Evolutionary conservation across 2,888 invertebrate genomes (phyloP).

Genomic region (Patella pellucida): DNA sequence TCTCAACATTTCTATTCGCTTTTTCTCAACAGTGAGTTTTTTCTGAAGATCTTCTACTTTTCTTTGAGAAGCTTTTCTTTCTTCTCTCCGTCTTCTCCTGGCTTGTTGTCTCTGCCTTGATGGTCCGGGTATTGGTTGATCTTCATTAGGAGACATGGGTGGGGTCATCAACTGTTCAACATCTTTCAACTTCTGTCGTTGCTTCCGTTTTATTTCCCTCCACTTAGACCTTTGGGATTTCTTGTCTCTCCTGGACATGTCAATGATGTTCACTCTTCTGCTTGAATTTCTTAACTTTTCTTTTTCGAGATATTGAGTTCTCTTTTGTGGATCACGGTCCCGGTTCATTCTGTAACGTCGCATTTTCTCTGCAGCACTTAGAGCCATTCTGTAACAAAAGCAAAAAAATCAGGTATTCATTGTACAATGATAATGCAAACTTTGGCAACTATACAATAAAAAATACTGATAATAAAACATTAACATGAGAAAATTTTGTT

Average conservation of each 20-base stretch:
- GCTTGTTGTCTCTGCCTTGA: neutral
- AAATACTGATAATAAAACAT: too few relatives aligned
- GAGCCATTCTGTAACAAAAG: neutral
- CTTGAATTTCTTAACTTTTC: neutral
- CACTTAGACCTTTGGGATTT: neutral
- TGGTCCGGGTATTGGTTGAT: neutral
- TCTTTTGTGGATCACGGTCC: neutral
- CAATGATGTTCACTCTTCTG: neutral
- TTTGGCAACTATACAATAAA: too few relatives aligned
- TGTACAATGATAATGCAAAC: too few relatives aligned
- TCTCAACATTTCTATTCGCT: neutral
- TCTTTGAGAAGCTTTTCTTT: neutral
- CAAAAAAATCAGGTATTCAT: too few relatives aligned
- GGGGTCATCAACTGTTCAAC: neutral
- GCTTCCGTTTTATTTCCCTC: neutral
- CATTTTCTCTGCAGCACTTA: neutral
- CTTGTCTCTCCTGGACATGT: neutral
- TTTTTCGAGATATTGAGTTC: neutral
- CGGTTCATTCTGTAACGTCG: neutral
- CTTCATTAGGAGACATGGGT: conserved; percentile 1
- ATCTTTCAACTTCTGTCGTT: conserved; percentile 2
- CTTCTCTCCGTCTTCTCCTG: neutral
- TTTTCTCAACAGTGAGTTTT: neutral
- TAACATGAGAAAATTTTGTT: too few relatives aligned
- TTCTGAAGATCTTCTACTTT: neutral